phyloP scores from a whole-genome alignment of 2,113 vertebrate genomes.

The Apus apus region DNA sequence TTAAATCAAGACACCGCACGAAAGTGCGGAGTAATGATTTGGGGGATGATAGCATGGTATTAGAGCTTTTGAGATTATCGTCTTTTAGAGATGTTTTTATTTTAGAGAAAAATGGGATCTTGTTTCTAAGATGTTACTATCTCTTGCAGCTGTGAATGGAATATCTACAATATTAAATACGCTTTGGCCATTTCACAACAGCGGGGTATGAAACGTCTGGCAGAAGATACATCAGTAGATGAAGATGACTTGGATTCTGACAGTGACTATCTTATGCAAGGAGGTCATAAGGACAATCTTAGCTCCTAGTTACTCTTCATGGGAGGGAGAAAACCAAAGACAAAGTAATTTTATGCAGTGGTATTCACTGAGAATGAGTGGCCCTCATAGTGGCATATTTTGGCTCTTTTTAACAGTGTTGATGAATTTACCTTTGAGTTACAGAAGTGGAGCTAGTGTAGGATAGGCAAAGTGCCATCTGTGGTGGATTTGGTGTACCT shows the following conservation, averaged over 20 bases:
- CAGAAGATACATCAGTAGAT: slow-evolving; percentile 35
- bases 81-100: background rate
- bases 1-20: background rate
- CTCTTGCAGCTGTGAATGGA: slow-evolving; percentile 90
- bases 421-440: background rate
- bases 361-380: slow-evolving; percentile 66
- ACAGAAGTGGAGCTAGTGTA: background rate
- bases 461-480: background rate
- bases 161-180: slow-evolving; percentile 90
- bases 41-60: background rate
- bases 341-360: slow-evolving; percentile 38
- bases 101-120: background rate
- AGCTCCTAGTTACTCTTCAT: background rate
- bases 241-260: slow-evolving; percentile 29
- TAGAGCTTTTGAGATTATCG: fast-evolving
- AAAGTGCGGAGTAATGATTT: background rate
- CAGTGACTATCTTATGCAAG: slow-evolving; percentile 47
- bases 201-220: slow-evolving; percentile 82
- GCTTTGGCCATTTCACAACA: slow-evolving; percentile 84
- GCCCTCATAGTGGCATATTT: slow-evolving; percentile 66
- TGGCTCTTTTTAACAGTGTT: background rate
- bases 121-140: fast-evolving
- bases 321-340: background rate
- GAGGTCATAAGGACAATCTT: background rate
- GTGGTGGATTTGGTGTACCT: background rate